Percentiles rank a stretch among this genome's conserved stretches.
These are phyloP conservation scores for Lithodes maja DNA, from an alignment of 2,888 invertebrate genomes.

Conservation along the genomic window DNA sequence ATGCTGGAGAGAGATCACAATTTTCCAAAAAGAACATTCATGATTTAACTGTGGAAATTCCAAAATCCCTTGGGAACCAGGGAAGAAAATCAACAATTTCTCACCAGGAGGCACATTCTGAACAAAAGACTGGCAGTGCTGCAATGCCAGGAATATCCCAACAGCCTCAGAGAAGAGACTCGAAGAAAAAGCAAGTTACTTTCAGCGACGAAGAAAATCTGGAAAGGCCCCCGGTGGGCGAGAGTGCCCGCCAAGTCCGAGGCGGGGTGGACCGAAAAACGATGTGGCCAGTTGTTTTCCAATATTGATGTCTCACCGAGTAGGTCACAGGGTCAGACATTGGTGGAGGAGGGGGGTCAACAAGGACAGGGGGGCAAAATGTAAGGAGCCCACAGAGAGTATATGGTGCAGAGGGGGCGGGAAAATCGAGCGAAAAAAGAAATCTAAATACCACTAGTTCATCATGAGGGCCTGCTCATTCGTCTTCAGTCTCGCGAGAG, in stretches of 20 bases:
- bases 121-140: background rate
- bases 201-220: conserved; percentile 22
- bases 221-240: conserved; percentile 4
- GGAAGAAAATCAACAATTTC: background rate
- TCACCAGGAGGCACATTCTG: background rate
- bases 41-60: conserved; percentile 1
- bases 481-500: background rate
- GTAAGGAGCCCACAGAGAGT: background rate
- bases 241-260: conserved; percentile 37
- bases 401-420: background rate
- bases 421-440: background rate
- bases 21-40: background rate
- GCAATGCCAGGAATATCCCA: background rate
- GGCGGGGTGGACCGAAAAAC: conserved; percentile 25
- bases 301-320: conserved; percentile 7
- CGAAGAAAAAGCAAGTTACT: conserved; percentile 36
- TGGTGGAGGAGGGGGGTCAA: background rate
- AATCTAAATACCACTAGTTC: background rate
- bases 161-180: background rate
- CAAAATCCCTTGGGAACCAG: background rate
- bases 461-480: background rate
- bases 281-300: conserved; percentile 48
- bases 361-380: background rate
- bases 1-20: background rate
- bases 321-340: background rate